Conservation (phyloP, 1,140 invertebrate genomes). For the Drosophila mayri region DNA sequence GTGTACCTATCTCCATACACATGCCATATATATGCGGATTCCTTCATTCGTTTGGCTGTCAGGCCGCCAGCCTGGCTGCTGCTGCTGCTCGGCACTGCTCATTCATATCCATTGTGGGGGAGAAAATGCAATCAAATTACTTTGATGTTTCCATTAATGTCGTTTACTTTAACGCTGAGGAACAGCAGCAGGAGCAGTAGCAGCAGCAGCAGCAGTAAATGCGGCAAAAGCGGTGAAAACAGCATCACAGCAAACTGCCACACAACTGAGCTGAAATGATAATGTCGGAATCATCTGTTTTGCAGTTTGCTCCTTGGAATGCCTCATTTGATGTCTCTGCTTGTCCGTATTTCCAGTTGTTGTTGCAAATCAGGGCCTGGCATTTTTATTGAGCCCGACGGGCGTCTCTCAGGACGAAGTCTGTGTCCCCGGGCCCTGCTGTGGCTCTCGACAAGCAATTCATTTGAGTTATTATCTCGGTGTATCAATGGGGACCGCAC, state of each 20-base stretch:
- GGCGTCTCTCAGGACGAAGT: slow-evolving; percentile 26
- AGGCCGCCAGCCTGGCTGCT: slow-evolving; percentile 19
- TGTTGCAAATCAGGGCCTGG: slow-evolving; percentile 65
- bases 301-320: slow-evolving; percentile 42
- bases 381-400: slow-evolving; percentile 72
- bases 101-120: slow-evolving; percentile 74
- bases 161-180: slow-evolving; percentile 76
- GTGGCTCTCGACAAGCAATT: slow-evolving; percentile 56
- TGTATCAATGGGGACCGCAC: slow-evolving; percentile 42
- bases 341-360: slow-evolving; percentile 29
- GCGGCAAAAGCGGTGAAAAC: slow-evolving; percentile 13
- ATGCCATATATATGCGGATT: slow-evolving; percentile 40
- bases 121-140: slow-evolving; percentile 81
- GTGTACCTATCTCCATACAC: slow-evolving; percentile 20
- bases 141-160: slow-evolving; percentile 84
- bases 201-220: neutral
- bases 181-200: slow-evolving; percentile 23
- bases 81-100: slow-evolving; percentile 28
- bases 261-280: slow-evolving; percentile 28
- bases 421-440: slow-evolving; percentile 13
- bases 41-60: slow-evolving; percentile 37
- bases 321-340: slow-evolving; percentile 51
- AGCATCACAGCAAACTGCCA: slow-evolving; percentile 4
- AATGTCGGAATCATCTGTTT: slow-evolving; percentile 58
- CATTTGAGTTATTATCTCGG: slow-evolving; percentile 77